Conservation (phyloP, 2,797 vertebrate species). For the Astyanax mexicanus region DNA sequence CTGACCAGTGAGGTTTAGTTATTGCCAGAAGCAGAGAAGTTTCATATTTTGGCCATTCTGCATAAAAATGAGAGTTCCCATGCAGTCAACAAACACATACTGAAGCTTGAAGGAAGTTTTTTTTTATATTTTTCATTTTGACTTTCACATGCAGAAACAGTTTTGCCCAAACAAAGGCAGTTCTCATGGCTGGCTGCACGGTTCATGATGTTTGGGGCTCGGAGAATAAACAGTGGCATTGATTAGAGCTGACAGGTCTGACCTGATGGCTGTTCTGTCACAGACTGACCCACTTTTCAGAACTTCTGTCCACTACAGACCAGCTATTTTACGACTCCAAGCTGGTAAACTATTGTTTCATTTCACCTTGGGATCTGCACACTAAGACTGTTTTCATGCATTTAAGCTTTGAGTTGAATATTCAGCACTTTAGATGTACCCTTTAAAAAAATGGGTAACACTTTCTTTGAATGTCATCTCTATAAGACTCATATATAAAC, state of each 20-base stretch:
- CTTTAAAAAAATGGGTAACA: no score
- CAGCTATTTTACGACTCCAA: background rate
- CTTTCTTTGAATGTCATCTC: no score
- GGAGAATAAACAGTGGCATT: conserved; percentile 19
- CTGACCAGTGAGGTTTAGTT: background rate
- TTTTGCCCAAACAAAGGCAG: background rate
- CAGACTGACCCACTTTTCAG: conserved; percentile 40
- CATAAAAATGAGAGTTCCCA: background rate
- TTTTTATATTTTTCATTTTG: no score
- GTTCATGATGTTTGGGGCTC: conserved; percentile 17
- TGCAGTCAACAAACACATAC: background rate
- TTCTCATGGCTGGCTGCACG: conserved; percentile 14
- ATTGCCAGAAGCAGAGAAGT: background rate
- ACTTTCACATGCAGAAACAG: conserved; percentile 2
- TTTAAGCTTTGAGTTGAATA: background rate
- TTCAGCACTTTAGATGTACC: no score
- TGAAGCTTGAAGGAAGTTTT: background rate
- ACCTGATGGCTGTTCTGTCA: conserved; percentile 45
- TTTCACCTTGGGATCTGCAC: conserved; percentile 3
- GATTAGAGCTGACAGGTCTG: conserved; percentile 40
- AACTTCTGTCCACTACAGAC: background rate
- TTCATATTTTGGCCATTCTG: background rate
- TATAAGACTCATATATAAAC: no score
- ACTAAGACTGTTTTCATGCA: no score
- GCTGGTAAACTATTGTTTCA: conserved; percentile 1